Base-by-base conservation (phyloP, 2,888 invertebrate species). In the Cantharis nigra region DNA sequence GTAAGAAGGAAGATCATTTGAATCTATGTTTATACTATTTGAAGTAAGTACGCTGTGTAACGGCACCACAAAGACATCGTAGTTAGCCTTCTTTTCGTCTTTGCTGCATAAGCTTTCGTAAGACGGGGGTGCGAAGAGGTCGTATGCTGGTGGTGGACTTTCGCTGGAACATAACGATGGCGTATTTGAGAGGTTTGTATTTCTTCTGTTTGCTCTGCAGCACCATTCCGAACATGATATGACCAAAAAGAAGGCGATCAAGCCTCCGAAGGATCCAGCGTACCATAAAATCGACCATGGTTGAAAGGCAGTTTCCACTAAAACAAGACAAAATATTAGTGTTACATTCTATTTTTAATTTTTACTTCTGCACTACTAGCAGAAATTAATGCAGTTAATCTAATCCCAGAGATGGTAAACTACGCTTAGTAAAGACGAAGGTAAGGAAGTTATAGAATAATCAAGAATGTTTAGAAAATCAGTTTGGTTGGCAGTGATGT, bases 201-300 rank as follows among this genome's bases (percentile, higher is more conserved):
- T 49, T 75, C 79, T 76, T 78, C 71, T 73, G 78, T 75, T 81
- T 70, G 85, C 87, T 16, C 90, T 87, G 80, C 91, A 91, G 82
- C 91, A 91, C 89, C 90, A 90, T 79, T 91, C 91, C 5, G 90
- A 90, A 80, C 91, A 91, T 72, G 90, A 90, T 20, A 91, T 90
- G 9, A 91, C 88, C 62, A 91, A 86, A 85, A 91, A 91, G 84
- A 91, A 91, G 5, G 90, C 89, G 3, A 91, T 90, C 18, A 91
- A 85, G 1, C 91, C 91, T 4, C 91, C 91, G 81, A 91, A 91
- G 2, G 91, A 91, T 3, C 90, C 91, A 71, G 91, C 89, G 87
- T 91, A 91, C 91, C 91, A 91, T 7, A 91, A 87, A 72, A 91
- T 89, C 26, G 91, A 91, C 90, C 91, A 91, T 0, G 90, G 90